These are phyloP conservation scores for Erebia epiphron DNA, from an alignment of 2,888 invertebrate species.

Conservation along the genomic window DNA sequence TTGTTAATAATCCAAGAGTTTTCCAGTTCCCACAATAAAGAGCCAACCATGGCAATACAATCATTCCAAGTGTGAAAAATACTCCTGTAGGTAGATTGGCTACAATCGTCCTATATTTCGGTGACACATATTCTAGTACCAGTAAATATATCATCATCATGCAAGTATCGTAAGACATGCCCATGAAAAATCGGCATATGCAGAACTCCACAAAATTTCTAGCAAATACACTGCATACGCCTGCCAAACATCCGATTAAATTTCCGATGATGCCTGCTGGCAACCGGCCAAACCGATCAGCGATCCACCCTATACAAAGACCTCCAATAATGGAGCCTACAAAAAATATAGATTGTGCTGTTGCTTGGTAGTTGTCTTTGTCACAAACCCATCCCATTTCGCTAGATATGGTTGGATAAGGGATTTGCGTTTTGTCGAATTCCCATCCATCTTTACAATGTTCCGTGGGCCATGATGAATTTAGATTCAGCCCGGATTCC, in stretches of 20 bases:
- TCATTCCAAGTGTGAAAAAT: slow-evolving; percentile 55
- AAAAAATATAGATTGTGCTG: slow-evolving; percentile 64
- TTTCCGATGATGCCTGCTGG: slow-evolving; percentile 59
- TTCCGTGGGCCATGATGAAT: slow-evolving; percentile 51
- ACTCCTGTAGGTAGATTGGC: slow-evolving; percentile 61
- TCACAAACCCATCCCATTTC: slow-evolving; percentile 70
- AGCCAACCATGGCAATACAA: slow-evolving; percentile 62
- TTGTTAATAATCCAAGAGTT: slow-evolving; percentile 57
- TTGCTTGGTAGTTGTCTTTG: slow-evolving; percentile 60
- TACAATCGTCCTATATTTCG: slow-evolving; percentile 63
- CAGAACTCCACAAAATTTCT: slow-evolving; percentile 55
- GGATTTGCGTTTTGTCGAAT: slow-evolving; percentile 63
- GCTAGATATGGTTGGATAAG: slow-evolving; percentile 63
- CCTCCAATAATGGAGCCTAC: slow-evolving; percentile 65
- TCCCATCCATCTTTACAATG: slow-evolving; percentile 65
- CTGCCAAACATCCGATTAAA: slow-evolving; percentile 57
- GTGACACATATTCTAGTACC: slow-evolving; percentile 62
- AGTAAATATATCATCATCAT: slow-evolving; percentile 67
- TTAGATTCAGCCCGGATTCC: slow-evolving; percentile 43
- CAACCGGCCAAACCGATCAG: slow-evolving; percentile 62
- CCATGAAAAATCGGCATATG: slow-evolving; percentile 62
- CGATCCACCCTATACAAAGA: slow-evolving; percentile 59
- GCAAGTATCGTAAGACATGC: slow-evolving; percentile 68
- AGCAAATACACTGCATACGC: slow-evolving; percentile 54
- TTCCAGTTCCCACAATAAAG: slow-evolving; percentile 65